Evolutionary conservation across 2,888 invertebrate genomes (phyloP).

Genomic region (Adela reaumurella): DNA sequence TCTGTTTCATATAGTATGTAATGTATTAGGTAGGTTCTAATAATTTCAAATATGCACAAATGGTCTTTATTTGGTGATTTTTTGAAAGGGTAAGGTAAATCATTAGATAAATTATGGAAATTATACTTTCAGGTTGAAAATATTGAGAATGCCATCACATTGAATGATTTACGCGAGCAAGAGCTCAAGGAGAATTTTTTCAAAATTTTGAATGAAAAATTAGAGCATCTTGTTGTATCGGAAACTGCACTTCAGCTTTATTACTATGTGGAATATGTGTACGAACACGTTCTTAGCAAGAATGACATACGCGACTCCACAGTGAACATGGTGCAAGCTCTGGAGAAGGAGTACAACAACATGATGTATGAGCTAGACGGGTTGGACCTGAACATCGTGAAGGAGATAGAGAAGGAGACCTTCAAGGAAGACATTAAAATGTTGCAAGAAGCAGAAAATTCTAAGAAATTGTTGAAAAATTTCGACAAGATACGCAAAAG

Average conservation of each 20-base stretch:
- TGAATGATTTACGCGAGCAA: conserved; percentile 27
- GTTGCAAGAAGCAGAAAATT: conserved; percentile 31
- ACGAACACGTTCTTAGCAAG: conserved; percentile 57
- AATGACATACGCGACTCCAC: conserved; percentile 59
- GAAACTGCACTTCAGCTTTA: conserved; percentile 57
- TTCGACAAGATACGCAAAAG: conserved; percentile 38
- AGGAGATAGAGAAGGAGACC: conserved; percentile 34
- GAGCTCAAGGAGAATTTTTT: conserved; percentile 37
- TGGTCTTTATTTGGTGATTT: too few relatives aligned
- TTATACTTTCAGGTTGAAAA: conserved; percentile 33
- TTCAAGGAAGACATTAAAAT: conserved; percentile 30
- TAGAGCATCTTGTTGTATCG: conserved; percentile 54
- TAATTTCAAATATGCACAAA: too few relatives aligned
- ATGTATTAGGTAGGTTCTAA: too few relatives aligned
- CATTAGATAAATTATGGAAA: too few relatives aligned
- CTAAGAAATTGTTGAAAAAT: conserved; percentile 34
- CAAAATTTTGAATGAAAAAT: conserved; percentile 34
- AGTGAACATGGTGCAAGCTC: conserved; percentile 57
- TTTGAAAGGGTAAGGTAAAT: too few relatives aligned
- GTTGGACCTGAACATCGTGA: conserved; percentile 32
- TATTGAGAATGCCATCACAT: conserved; percentile 26
- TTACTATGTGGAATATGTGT: conserved; percentile 64
- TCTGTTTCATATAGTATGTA: too few relatives aligned
- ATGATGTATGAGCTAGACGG: conserved; percentile 36
- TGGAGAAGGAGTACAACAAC: conserved; percentile 52